Evolutionary conservation across 2,797 vertebrate genomes (phyloP).

Genomic region (Psittacula derbiana): DNA sequence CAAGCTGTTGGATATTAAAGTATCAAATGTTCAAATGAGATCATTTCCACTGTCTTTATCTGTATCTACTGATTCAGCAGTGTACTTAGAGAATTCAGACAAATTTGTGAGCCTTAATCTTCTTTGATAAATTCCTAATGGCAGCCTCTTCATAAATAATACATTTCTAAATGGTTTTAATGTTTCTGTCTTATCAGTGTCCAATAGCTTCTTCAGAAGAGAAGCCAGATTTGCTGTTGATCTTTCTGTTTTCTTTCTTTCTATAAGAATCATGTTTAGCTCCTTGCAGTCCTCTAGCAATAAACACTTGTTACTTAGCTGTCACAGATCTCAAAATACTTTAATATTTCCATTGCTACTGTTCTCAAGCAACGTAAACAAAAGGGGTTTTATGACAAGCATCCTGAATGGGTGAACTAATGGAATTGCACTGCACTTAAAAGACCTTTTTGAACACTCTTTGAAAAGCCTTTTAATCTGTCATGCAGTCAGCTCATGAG

Average conservation of each 20-base stretch:
- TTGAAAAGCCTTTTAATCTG: background rate
- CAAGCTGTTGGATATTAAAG: background rate
- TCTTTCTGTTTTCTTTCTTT: background rate
- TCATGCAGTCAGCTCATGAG: background rate
- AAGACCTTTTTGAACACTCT: background rate
- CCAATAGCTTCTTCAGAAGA: background rate
- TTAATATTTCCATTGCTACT: conserved; percentile 11
- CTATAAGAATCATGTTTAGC: background rate
- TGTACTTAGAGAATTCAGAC: conserved; percentile 2
- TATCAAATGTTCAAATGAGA: background rate
- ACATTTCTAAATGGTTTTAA: conserved; percentile 34
- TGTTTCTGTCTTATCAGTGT: background rate
- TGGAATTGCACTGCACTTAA: background rate
- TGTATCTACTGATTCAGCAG: background rate
- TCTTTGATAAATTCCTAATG: conserved; percentile 23
- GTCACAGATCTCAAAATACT: background rate
- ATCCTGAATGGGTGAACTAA: background rate
- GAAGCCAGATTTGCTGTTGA: background rate
- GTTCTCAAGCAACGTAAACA: conserved; percentile 15
- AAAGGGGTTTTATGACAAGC: background rate
- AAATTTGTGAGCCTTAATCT: conserved; percentile 15
- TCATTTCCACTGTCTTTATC: background rate
- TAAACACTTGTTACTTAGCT: background rate
- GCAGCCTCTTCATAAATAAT: conserved; percentile 38
- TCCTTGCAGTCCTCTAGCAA: background rate